A percentile compares a stretch with the other conserved stretches of the same genome.
These are phyloP conservation scores for Numenius phaeopus DNA, from an alignment of 2,797 vertebrate genomes.

Conservation along the genomic window DNA sequence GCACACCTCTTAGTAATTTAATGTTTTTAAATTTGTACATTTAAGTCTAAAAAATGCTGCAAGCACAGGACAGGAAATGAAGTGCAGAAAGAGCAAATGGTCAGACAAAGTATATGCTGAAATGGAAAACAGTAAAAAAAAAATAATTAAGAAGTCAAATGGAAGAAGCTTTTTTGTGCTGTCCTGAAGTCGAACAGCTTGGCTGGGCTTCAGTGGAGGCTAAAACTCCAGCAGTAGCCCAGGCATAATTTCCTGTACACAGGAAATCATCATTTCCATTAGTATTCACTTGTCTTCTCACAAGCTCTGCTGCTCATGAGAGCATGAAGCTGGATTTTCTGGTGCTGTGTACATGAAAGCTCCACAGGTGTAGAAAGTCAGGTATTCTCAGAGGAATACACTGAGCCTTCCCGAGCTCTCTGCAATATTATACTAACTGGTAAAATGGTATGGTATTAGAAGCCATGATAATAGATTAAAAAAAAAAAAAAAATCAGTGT, in stretches of 20 bases:
- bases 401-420: background rate
- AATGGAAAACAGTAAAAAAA: background rate
- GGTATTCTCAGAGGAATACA: background rate
- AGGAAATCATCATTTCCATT: background rate
- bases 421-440: background rate
- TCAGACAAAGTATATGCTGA: background rate
- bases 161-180: background rate
- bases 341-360: background rate
- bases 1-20: background rate
- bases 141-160: background rate
- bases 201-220: background rate
- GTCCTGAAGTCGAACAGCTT: background rate
- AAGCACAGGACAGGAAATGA: background rate
- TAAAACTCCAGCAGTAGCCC: background rate
- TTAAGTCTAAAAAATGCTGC: background rate
- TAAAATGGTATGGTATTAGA: background rate
- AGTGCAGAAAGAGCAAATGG: background rate
- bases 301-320: background rate
- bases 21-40: background rate
- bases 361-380: background rate
- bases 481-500: background rate
- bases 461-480: background rate
- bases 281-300: background rate
- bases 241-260: too few species aligned
- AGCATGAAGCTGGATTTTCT: background rate